Conservation (phyloP, 1,140 invertebrate genomes). For the Drosophila chauvacae region DNA sequence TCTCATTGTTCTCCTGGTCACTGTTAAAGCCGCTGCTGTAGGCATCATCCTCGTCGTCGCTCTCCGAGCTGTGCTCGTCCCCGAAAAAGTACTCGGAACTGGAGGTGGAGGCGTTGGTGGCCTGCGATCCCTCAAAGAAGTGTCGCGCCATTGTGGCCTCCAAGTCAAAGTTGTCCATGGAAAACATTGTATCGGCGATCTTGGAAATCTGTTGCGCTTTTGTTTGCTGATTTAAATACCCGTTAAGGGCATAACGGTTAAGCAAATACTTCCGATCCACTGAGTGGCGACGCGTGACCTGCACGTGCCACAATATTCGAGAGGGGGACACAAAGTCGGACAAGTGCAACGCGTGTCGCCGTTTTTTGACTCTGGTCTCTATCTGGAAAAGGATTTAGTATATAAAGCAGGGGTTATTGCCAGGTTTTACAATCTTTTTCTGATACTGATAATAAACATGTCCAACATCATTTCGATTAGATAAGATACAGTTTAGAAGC, state of each 20-base stretch:
- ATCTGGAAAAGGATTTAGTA: slow-evolving; percentile 37
- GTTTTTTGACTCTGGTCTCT: slow-evolving; percentile 54
- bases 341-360: slow-evolving; percentile 59
- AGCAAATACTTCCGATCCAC: slow-evolving; percentile 42
- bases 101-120: slow-evolving; percentile 82
- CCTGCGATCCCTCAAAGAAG: slow-evolving; percentile 84
- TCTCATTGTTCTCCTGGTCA: slow-evolving; percentile 86
- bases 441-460: slow-evolving; percentile 64
- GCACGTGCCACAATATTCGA: slow-evolving; percentile 53
- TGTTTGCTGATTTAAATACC: slow-evolving; percentile 41
- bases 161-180: slow-evolving; percentile 85
- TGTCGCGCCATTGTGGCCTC: slow-evolving; percentile 85
- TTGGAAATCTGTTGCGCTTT: slow-evolving; percentile 17
- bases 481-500: slow-evolving; percentile 39
- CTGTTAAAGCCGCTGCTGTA: slow-evolving; percentile 86
- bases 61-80: slow-evolving; percentile 86
- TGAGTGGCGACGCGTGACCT: slow-evolving; percentile 59
- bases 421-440: slow-evolving; percentile 22
- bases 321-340: slow-evolving; percentile 16
- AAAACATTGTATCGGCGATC: slow-evolving; percentile 73
- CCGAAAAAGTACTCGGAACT: slow-evolving; percentile 85
- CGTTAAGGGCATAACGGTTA: slow-evolving; percentile 50
- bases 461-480: slow-evolving; percentile 60
- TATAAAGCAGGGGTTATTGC: slow-evolving; percentile 15
- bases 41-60: slow-evolving; percentile 85